These are phyloP conservation scores for Microchrysa polita DNA, from an alignment of 2,888 invertebrate species.

Conservation along the genomic window DNA sequence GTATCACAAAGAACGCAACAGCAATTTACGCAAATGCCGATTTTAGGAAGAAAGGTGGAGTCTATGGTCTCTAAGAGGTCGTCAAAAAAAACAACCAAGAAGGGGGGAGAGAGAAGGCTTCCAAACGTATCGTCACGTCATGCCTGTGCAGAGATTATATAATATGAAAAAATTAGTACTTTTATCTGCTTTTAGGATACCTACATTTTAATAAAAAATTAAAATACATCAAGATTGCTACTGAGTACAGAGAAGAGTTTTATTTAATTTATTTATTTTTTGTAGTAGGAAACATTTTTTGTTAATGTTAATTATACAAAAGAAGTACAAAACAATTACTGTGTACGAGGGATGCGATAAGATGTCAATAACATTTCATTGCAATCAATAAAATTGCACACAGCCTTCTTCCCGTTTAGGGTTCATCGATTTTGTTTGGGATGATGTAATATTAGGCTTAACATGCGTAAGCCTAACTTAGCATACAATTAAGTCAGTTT, in stretches of 20 bases:
- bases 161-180: not conserved
- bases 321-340: not conserved
- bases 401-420: constrained; percentile 8
- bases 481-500: constrained; percentile 6
- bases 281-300: not conserved
- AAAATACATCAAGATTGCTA: not conserved
- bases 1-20: constrained; percentile 70
- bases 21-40: constrained; percentile 82
- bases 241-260: not conserved
- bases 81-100: too few relatives aligned
- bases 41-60: constrained; percentile 82
- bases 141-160: constrained; percentile 18
- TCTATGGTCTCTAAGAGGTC: constrained; percentile 71
- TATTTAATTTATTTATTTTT: not conserved
- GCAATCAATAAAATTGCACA: not conserved
- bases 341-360: not conserved
- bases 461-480: constrained; percentile 14
- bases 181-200: too few relatives aligned
- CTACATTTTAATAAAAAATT: not conserved
- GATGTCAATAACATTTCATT: not conserved
- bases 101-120: not conserved
- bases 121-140: constrained; percentile 22
- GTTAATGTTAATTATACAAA: not conserved
- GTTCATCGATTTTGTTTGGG: not conserved
- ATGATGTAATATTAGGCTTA: constrained; percentile 14